Base-by-base conservation (phyloP, 2,797 vertebrate species). In the Huso huso region DNA sequence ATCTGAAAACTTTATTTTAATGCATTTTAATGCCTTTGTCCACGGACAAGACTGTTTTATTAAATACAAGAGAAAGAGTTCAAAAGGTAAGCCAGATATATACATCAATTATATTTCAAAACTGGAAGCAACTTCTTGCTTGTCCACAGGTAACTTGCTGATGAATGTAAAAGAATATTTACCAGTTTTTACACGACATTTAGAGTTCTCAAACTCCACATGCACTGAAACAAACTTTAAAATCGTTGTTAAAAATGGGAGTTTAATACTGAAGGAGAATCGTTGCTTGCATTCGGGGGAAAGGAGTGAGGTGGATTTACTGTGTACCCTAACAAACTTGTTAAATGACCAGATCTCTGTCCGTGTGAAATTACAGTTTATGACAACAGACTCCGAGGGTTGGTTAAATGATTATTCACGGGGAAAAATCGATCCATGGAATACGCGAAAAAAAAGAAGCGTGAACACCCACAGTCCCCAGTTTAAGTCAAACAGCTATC, bases 401-500 rank as follows among this genome's bases (percentile, higher is more conserved):
- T 65, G 62, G 18, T 3, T 48, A 8, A 7, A 52, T 6, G 52
- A 60, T n/a, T 6, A 6, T 12, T 53, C 64, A 23, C 69, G 23
- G 52, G 66, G 9, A 65, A 71, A 51, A 57, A 68, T 76, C 6
- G 61, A 61, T 6, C 52, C 57, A 37, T 48, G 65, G 71, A 75
- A 69, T 9, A 68, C 18, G 55, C 81, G 89, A 75, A 79, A 75
- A 13, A 89, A 82, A 68, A 82, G 93, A 67, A 90, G 88, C 58
- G 78, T 69, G 1, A 94, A 94, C 78, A 71, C 66, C 23, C 23
- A 37, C 23, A 64, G 85, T 2, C 96, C 95, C 0, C 91, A 93
- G 82, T 98, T 99, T 79, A 93, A 94, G 82, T 85, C 96, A 69
- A 89, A 91, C 64, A 96, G 85, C 83, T 99, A 96, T 80, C 95